Evolutionary conservation across 2,888 invertebrate genomes (phyloP).

Genomic region (Galerucella pusilla): DNA sequence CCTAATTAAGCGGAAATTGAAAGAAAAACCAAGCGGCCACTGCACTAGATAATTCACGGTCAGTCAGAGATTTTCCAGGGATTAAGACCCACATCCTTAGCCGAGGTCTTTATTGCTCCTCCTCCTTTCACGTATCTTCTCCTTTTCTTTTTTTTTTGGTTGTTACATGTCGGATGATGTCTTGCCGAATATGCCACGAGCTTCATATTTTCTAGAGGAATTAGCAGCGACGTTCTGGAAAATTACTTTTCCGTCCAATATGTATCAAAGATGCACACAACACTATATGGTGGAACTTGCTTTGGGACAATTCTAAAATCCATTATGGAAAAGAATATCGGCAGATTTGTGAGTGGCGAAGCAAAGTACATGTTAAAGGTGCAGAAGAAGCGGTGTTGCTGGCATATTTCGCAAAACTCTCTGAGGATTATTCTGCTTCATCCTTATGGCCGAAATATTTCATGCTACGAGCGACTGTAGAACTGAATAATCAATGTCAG

Average conservation of each 20-base stretch:
- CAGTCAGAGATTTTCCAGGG: conserved; percentile 16
- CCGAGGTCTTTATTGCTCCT: not conserved
- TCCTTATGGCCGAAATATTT: too few relatives aligned
- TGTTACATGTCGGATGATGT: conserved; percentile 29
- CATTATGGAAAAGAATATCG: not conserved
- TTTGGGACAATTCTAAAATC: not conserved
- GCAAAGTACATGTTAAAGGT: too few relatives aligned
- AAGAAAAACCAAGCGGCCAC: conserved; percentile 16
- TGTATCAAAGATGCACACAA: not conserved
- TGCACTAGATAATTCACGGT: conserved; percentile 23
- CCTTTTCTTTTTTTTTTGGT: conserved; percentile 11
- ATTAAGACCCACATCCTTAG: conserved; percentile 6
- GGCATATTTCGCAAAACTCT: too few relatives aligned
- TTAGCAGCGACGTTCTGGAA: conserved; percentile 29
- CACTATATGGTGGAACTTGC: too few relatives aligned
- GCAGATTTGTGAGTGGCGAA: too few relatives aligned
- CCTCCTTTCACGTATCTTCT: conserved; percentile 1
- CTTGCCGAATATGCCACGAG: conserved; percentile 16
- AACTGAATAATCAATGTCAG: too few relatives aligned
- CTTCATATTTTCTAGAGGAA: conserved; percentile 25
- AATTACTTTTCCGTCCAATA: conserved; percentile 21
- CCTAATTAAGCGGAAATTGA: conserved; percentile 22
- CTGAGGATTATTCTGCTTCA: too few relatives aligned
- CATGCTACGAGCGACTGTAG: too few relatives aligned
- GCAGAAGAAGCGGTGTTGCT: too few relatives aligned